Base-by-base conservation (phyloP, 1,140 invertebrate species). In the Doryteuthis pealeii region DNA sequence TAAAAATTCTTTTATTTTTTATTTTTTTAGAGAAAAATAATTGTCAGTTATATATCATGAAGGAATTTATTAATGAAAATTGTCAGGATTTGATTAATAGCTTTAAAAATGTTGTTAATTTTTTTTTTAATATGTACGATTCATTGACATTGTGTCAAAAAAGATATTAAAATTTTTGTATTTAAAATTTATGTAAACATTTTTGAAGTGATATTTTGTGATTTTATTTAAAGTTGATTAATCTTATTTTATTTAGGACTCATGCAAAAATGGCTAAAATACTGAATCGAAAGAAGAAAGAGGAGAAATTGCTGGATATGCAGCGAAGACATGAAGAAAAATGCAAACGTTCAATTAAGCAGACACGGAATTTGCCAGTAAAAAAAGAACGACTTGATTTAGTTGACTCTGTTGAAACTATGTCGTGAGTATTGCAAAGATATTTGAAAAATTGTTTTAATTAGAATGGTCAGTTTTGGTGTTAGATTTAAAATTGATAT, bases 241-340 rank as follows among this genome's bases (percentile, higher is more conserved):
- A n/a, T n/a, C n/a, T 70, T 31, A 71, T 70, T 49, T 49, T 12
- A 15, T 12, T 49, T 49, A 15, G 45, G 22, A 0, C 45, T 76
- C 75, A 73, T 26, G 79, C 35, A 14, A 79, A 78, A 72, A 62
- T 77, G 14, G 71, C 74, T 35, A 80, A 82, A 62, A 82, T 79
- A 71, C 67, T 80, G 66, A 62, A 62, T 18, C 18, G 26, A 28
- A 79, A 75, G 71, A 76, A 76, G 45, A 81, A 79, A 43, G 78
- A 79, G 69, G 79, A 83, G 49, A 85, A 83, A 71, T 65, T 78
- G 62, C 45, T 80, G 26, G 79, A 81, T 43, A 83, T 84, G 73
- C 73, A 78, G 67, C 81, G 78, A 72, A 80, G 73, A 68, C 81
- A 81, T 65, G 81, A 83, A 70, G 83, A 84, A 65, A 82, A 81